These are phyloP conservation scores for Alitta virens DNA, from an alignment of 2,888 invertebrate genomes.

Conservation along the genomic window DNA sequence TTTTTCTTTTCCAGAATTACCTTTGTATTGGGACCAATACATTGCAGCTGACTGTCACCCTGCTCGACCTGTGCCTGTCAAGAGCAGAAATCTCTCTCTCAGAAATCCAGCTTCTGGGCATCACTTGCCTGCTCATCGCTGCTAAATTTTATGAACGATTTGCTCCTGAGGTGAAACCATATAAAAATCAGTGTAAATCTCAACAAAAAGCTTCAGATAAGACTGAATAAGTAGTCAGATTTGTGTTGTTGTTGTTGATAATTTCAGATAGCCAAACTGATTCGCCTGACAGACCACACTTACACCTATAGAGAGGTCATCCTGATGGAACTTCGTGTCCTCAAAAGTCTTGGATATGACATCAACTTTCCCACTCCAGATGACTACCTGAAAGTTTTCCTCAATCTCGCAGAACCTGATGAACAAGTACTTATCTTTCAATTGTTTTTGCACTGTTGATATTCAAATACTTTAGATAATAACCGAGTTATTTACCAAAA, in stretches of 20 bases:
- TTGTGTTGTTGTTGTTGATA: too few relatives aligned
- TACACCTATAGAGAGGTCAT: not conserved
- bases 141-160: not conserved
- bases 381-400: not conserved
- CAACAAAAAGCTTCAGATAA: too few relatives aligned
- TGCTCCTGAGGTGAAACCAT: not conserved
- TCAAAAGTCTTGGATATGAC: not conserved
- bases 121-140: not conserved
- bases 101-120: not conserved
- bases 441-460: not conserved
- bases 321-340: not conserved
- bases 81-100: not conserved
- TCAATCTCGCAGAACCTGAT: not conserved
- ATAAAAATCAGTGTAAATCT: too few relatives aligned
- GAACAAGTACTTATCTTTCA: not conserved
- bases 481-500: too few relatives aligned
- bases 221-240: too few relatives aligned
- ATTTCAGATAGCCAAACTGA: not conserved
- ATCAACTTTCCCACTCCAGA: not conserved
- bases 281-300: not conserved
- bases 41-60: not conserved
- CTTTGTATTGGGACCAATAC: not conserved
- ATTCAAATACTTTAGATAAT: too few relatives aligned
- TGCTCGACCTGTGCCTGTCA: not conserved
- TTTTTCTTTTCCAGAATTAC: not conserved